Evolutionary conservation across 2,113 vertebrate genomes (phyloP), one percentile per base, ranked within the genome.

Genomic region (Bufo gargarizans): DNA sequence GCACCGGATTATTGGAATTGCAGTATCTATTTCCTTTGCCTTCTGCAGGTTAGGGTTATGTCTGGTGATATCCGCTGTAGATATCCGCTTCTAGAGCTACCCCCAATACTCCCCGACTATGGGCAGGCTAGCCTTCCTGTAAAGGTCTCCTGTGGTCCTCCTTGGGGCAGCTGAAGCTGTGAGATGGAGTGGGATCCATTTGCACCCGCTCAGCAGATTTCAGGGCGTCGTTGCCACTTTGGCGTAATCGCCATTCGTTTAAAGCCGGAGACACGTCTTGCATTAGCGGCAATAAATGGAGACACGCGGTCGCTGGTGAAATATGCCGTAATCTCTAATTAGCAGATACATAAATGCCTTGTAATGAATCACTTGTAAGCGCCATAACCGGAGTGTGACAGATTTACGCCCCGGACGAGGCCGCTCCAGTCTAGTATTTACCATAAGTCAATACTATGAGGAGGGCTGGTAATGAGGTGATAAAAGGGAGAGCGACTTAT

Each of bases 401-500:
- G 80, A 84, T 88, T 84, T 88, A 77, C 50, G n/a, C 71, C 71
- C 59, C 16, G 43, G 19, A 74, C 20, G 17, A 77, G 86, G 63
- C 69, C 50, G 20, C 56, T 56, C 33, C 72, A 55, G 56, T 74
- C 49, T 77, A n/a, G 67, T 77, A 88, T 84, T 88, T 84, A 88
- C 74, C 71, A 55, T 65, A 83, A 82, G 80, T 88, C 80, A 88
- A 83, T 84, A 83, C n/a, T 45, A 55, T 65, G 69, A 67, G 81
- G 17, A 20, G 87, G 79, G 79, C 49, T 43, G 22, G 58, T 88
- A 88, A 88, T 88, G 81, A 88, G 87, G 87, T 88, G 81, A 88
- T 88, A 88, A 88, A 88, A 77, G 50, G 16, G n/a, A 88, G 72
- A 14, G 43, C 49, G 45, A 65, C 71, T 83, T 77, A 77, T 84